A percentile compares a stretch with the other conserved stretches of the same genome.
phyloP scores from a whole-genome alignment of 37 sponge, comb jelly and placozoan genomes.

The Ianthella basta region DNA sequence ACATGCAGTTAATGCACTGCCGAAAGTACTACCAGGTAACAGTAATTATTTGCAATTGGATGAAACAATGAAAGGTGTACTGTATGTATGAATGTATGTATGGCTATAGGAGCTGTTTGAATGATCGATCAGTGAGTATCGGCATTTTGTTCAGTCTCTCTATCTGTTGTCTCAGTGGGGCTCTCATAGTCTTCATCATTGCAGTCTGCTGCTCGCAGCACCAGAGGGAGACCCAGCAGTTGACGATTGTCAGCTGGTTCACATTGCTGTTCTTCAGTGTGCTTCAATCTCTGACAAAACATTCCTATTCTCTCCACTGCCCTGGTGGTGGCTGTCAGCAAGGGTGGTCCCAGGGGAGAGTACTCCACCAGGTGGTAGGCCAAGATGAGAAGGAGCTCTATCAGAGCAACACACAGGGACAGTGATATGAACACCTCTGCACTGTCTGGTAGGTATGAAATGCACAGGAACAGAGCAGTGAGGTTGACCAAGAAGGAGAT shows the following conservation, averaged over 20 bases:
- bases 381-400: neutral
- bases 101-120: no score
- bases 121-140: no score
- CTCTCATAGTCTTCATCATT: no score
- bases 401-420: neutral
- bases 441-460: conserved; percentile 9
- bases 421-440: neutral
- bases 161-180: no score
- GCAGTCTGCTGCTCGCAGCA: neutral
- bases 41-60: no score
- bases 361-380: neutral
- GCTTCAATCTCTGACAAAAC: no score
- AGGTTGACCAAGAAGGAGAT: neutral
- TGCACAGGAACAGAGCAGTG: neutral
- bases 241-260: neutral
- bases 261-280: neutral
- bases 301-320: no score
- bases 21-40: no score
- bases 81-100: no score
- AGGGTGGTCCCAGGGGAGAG: neutral
- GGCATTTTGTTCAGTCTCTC: no score
- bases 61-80: no score
- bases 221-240: neutral
- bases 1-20: no score
- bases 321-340: neutral